A percentile compares a stretch with the other conserved stretches of the same genome.
Conservation (phyloP, 2,888 invertebrate species). For the Apotomis betuletana region DNA sequence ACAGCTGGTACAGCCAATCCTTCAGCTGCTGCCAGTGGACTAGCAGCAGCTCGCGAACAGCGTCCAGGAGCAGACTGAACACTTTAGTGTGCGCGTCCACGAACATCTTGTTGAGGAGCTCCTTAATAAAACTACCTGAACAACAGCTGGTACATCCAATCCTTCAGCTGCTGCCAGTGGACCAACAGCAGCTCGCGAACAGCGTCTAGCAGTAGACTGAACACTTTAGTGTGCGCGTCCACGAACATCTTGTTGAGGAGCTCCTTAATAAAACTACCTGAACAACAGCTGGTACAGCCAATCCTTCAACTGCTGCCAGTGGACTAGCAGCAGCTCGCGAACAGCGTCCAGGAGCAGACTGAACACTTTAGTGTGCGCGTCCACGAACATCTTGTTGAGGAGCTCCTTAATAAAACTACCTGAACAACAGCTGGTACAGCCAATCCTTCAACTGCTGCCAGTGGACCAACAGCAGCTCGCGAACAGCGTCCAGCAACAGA, state of each 20-base stretch:
- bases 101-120: slow-evolving; percentile 97
- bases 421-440: slow-evolving; percentile 95
- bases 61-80: slow-evolving; percentile 96
- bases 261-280: slow-evolving; percentile 83
- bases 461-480: slow-evolving; percentile 85
- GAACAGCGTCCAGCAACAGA: slow-evolving; percentile 95
- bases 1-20: slow-evolving; percentile 96
- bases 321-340: slow-evolving; percentile 93
- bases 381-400: slow-evolving; percentile 98
- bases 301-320: slow-evolving; percentile 92
- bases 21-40: slow-evolving; percentile 92
- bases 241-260: slow-evolving; percentile 98
- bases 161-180: slow-evolving; percentile 92
- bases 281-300: slow-evolving; percentile 97
- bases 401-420: slow-evolving; percentile 85
- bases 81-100: slow-evolving; percentile 99
- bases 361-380: slow-evolving; percentile 98
- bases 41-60: slow-evolving; percentile 93
- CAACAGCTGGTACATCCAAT: slow-evolving; percentile 96
- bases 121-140: slow-evolving; percentile 84
- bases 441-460: slow-evolving; percentile 92
- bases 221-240: slow-evolving; percentile 97
- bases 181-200: slow-evolving; percentile 94
- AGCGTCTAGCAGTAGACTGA: slow-evolving; percentile 95
- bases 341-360: slow-evolving; percentile 96